phyloP scores from a whole-genome alignment of 2,888 invertebrate genomes.

The Hyles lineata region DNA sequence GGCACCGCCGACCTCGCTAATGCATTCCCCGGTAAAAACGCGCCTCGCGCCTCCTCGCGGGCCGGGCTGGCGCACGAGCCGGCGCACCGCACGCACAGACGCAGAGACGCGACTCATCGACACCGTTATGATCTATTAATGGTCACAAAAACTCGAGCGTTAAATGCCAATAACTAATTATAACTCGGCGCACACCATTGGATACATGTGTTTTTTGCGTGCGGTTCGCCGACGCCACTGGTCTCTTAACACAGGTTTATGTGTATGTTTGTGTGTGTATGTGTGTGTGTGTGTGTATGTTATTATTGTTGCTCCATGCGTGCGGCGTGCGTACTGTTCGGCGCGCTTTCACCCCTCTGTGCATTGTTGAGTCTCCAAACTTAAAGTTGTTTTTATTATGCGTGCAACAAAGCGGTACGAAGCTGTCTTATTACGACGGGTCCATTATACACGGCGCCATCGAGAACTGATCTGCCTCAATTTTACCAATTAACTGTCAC shows the following conservation, averaged over 20 bases:
- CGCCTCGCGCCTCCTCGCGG: conserved; percentile 13
- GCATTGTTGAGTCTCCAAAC: neutral
- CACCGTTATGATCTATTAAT: conserved; percentile 50
- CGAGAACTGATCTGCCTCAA: no score
- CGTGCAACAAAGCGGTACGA: neutral
- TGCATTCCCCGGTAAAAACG: conserved; percentile 88
- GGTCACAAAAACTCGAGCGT: conserved; percentile 46
- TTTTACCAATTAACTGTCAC: neutral
- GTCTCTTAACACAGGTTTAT: neutral
- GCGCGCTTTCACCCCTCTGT: neutral
- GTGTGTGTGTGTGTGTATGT: conserved; percentile 29
- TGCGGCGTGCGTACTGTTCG: conserved; percentile 15
- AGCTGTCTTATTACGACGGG: neutral
- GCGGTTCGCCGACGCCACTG: conserved; percentile 33
- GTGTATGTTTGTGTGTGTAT: neutral
- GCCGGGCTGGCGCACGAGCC: conserved; percentile 8
- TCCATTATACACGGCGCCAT: no score
- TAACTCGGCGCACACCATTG: conserved; percentile 52
- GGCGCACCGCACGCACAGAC: conserved; percentile 11
- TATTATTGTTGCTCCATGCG: conserved; percentile 17
- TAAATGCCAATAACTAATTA: conserved; percentile 62
- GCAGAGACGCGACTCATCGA: neutral
- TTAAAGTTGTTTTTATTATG: neutral
- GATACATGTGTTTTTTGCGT: conserved; percentile 42
- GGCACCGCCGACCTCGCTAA: conserved; percentile 89